A percentile compares a stretch with the other conserved stretches of the same genome.
Conservation (phyloP, 2,797 vertebrate species). For the Protonibea diacanthus region DNA sequence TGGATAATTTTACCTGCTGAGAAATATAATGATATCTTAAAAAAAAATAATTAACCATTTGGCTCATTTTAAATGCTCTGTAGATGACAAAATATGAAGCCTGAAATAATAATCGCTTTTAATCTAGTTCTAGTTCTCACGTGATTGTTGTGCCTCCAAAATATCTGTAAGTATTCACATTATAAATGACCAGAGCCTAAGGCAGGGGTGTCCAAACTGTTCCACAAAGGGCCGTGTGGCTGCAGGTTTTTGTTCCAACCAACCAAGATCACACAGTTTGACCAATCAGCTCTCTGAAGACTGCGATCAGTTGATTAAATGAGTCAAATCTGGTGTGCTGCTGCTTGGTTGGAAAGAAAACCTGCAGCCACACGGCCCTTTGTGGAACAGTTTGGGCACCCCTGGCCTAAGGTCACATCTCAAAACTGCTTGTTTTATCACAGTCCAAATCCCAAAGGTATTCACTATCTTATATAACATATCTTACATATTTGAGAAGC, state of each 20-base stretch:
- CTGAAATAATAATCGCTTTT: not conserved
- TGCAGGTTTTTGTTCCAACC: no score
- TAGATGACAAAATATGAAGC: not conserved
- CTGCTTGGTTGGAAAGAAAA: no score
- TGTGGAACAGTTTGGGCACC: no score
- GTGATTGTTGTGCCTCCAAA: not conserved
- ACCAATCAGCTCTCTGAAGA: no score
- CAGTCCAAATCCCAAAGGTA: conserved; percentile 2
- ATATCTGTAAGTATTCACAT: not conserved
- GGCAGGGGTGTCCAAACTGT: no score
- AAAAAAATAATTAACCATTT: not conserved
- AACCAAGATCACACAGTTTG: no score
- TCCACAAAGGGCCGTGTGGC: no score
- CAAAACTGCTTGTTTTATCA: not conserved
- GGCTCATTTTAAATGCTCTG: not conserved
- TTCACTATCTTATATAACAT: conserved; percentile 28
- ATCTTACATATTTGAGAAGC: conserved; percentile 25
- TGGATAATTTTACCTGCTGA: conserved; percentile 27
- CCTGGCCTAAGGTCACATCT: not conserved
- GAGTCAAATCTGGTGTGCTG: no score
- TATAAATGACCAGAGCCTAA: not conserved
- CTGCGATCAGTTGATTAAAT: no score
- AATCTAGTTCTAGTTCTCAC: not conserved
- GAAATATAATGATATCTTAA: not conserved
- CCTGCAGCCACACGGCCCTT: no score